A percentile compares a stretch with the other conserved stretches of the same genome.
These are phyloP conservation scores for Polypedilum vanderplanki DNA, from an alignment of 1,140 invertebrate species.

Conservation along the genomic window DNA sequence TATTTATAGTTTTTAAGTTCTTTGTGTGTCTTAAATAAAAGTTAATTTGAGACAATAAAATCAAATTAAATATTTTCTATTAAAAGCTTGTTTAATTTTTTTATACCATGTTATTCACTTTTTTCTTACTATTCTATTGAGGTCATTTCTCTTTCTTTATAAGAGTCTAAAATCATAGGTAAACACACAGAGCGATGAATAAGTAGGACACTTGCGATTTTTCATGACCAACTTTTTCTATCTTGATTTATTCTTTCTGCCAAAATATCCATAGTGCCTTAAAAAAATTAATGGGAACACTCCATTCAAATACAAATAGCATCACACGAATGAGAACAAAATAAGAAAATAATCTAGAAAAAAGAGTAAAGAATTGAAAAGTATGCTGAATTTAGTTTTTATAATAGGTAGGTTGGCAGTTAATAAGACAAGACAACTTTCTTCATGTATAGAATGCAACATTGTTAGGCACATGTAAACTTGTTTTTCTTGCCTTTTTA, in stretches of 20 bases:
- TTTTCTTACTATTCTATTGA: neutral
- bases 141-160: slow-evolving; percentile 2
- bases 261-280: neutral
- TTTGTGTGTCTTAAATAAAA: neutral
- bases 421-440: neutral
- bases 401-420: too few relatives aligned
- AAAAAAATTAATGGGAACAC: neutral
- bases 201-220: slow-evolving; percentile 17
- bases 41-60: neutral
- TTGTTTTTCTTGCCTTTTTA: too few relatives aligned
- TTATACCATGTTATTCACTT: neutral
- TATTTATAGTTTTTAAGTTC: neutral
- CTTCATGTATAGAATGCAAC: neutral
- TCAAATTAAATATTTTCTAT: neutral
- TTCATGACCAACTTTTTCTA: slow-evolving; percentile 11
- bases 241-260: slow-evolving; percentile 3
- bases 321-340: neutral
- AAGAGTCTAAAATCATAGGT: neutral
- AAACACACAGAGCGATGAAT: too few relatives aligned
- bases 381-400: neutral
- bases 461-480: neutral
- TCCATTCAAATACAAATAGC: too few relatives aligned
- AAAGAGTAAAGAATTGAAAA: neutral
- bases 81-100: neutral
- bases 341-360: neutral